Conservation (phyloP, 2,113 vertebrate species). For the Pseudorasbora parva region DNA sequence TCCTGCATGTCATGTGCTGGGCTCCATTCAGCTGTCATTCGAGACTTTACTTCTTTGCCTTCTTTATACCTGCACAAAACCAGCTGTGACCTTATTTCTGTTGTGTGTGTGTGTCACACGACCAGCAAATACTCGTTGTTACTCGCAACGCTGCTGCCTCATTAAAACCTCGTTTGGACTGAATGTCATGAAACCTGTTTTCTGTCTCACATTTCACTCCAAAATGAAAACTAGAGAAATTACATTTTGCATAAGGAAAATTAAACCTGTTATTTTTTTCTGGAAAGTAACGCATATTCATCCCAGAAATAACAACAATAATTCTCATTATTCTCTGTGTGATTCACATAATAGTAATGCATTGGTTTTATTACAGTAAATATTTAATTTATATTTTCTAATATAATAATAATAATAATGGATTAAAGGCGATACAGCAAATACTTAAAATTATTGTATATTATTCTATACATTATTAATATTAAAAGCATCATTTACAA, state of each 20-base stretch:
- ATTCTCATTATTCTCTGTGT: background rate
- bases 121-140: background rate
- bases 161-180: background rate
- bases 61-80: background rate
- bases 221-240: background rate
- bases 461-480: background rate
- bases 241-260: background rate
- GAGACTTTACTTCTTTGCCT: background rate
- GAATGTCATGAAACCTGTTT: background rate
- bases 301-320: too few relatives aligned
- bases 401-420: background rate
- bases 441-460: background rate
- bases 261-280: background rate
- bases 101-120: background rate
- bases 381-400: background rate
- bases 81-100: constrained; percentile 13
- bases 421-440: background rate
- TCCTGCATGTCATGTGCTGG: too few relatives aligned
- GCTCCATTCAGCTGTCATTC: background rate
- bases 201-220: background rate
- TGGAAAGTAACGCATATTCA: background rate
- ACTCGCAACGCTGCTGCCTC: constrained; percentile 9
- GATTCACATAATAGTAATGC: background rate
- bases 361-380: background rate
- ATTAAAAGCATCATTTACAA: background rate